phyloP scores from a whole-genome alignment of 2,113 vertebrate species.

The Arizona elegans region DNA sequence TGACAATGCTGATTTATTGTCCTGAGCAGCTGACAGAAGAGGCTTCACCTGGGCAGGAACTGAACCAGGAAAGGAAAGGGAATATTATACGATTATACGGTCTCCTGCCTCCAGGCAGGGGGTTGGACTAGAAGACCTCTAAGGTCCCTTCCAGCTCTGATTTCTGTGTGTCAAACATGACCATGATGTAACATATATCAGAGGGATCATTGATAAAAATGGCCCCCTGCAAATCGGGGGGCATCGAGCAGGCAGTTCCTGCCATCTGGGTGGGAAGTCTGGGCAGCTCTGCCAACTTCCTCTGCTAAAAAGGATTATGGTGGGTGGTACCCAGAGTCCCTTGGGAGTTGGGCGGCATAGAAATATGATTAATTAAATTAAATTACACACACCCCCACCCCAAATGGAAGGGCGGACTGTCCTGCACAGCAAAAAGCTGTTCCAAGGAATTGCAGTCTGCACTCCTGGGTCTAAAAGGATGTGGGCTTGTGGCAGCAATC shows the following conservation, averaged over 20 bases:
- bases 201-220: neutral
- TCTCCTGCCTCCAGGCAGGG: neutral
- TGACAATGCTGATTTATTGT: constrained; percentile 12
- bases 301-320: neutral
- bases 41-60: neutral
- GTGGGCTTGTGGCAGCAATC: neutral
- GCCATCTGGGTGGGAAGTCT: too few relatives aligned
- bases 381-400: neutral
- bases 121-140: neutral
- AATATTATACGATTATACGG: neutral
- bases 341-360: too few relatives aligned
- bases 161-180: too few relatives aligned
- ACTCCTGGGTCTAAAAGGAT: neutral
- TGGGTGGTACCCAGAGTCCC: neutral
- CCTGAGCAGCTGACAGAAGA: neutral
- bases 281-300: neutral
- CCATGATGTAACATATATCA: neutral
- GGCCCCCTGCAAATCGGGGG: too few relatives aligned
- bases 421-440: neutral
- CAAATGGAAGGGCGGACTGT: neutral
- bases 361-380: too few relatives aligned
- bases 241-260: too few relatives aligned
- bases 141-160: neutral
- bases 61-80: neutral
- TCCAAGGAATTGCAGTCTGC: neutral